A percentile compares a stretch with the other conserved stretches of the same genome.
Conservation (phyloP, 2,888 invertebrate genomes). For the Craniophora ligustri region DNA sequence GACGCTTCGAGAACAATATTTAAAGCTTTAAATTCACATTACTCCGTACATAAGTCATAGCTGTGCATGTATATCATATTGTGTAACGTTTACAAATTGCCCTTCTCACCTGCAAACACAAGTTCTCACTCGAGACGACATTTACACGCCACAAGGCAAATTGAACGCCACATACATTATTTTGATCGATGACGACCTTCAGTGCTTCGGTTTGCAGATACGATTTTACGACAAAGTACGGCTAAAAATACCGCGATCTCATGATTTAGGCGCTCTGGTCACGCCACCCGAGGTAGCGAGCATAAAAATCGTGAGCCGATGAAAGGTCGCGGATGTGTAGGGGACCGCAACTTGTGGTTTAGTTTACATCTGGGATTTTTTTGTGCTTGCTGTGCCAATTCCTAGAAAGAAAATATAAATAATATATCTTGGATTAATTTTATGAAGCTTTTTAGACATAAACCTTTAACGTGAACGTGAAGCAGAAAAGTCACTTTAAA, state of each 20-base stretch:
- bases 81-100: background rate
- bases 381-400: no score
- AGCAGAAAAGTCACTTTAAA: no score
- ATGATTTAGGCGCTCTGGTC: constrained; percentile 70
- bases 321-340: constrained; percentile 46
- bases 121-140: background rate
- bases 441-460: no score
- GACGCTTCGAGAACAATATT: no score
- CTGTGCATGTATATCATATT: background rate
- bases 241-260: constrained; percentile 71
- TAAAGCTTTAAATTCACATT: background rate
- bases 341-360: constrained; percentile 54
- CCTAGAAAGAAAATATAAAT: no score
- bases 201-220: constrained; percentile 55
- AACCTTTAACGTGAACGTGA: no score
- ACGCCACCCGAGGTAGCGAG: constrained; percentile 62
- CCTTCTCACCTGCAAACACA: background rate
- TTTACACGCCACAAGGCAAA: background rate
- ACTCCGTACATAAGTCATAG: background rate
- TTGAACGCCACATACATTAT: constrained; percentile 37
- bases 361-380: constrained; percentile 10
- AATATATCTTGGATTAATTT: no score
- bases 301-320: constrained; percentile 70
- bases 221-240: constrained; percentile 68
- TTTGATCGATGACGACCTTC: constrained; percentile 64